phyloP scores from a whole-genome alignment of 1,140 invertebrate genomes.

The Drosophila prosaltans region DNA sequence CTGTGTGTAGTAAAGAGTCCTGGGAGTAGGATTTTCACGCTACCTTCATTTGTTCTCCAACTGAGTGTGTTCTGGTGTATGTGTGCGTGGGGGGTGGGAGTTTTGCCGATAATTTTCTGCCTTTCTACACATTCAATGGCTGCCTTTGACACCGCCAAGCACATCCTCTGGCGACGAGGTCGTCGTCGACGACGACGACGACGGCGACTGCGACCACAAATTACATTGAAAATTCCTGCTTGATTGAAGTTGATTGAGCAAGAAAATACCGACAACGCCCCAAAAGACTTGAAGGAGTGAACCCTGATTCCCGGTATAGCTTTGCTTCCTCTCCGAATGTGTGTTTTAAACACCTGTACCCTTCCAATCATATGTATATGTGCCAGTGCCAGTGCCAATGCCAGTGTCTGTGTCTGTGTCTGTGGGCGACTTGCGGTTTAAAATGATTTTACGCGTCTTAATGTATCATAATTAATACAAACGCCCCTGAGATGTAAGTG shows the following conservation, averaged over 20 bases:
- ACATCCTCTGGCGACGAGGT: constrained; percentile 40
- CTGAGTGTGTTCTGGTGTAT: constrained; percentile 29
- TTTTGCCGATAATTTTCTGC: constrained; percentile 76
- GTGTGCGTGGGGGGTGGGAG: constrained; percentile 44
- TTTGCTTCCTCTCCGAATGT: constrained; percentile 17
- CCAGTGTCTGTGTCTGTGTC: not conserved
- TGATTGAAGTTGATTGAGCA: constrained; percentile 82
- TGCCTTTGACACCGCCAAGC: constrained; percentile 66
- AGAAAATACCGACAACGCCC: constrained; percentile 75
- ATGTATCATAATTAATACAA: constrained; percentile 1
- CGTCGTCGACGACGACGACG: constrained; percentile 27
- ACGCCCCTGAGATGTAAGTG: not conserved
- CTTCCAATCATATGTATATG: not conserved
- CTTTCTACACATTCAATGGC: constrained; percentile 69
- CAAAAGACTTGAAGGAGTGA: constrained; percentile 24
- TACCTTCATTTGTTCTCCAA: constrained; percentile 68
- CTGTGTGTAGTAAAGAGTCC: constrained; percentile 40
- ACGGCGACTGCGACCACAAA: constrained; percentile 55
- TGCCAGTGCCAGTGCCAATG: no score
- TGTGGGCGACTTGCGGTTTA: not conserved
- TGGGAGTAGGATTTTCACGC: constrained; percentile 66
- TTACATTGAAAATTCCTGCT: constrained; percentile 80
- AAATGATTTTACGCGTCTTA: not conserved
- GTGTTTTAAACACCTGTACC: constrained; percentile 57
- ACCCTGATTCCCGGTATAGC: constrained; percentile 12